Conservation (phyloP, 2,888 invertebrate genomes). For the Archips crataeganus region DNA sequence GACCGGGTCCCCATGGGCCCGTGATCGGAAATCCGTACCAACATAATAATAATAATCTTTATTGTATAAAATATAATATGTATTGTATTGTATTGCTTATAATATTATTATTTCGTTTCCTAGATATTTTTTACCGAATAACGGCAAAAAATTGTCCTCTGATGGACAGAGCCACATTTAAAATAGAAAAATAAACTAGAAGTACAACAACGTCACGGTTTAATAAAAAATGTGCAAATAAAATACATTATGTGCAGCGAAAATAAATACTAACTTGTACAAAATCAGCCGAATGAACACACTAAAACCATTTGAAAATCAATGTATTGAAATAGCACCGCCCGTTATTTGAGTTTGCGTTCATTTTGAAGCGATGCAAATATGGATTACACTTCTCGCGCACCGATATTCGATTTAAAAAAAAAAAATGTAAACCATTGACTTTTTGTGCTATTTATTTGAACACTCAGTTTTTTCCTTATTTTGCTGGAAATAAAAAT, state of each 20-base stretch:
- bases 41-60: no score
- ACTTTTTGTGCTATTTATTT: conserved; percentile 18
- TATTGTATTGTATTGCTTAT: no score
- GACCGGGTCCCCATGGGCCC: no score
- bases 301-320: neutral
- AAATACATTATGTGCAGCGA: no score
- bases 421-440: conserved; percentile 8
- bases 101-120: no score
- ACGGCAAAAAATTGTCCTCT: no score
- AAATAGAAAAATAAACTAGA: no score
- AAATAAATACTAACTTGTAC: neutral
- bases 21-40: no score
- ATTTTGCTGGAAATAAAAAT: neutral
- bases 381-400: conserved; percentile 36
- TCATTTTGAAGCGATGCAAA: conserved; percentile 27
- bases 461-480: neutral
- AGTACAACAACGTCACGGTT: no score
- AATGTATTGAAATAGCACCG: neutral
- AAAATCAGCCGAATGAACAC: neutral
- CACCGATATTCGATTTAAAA: conserved; percentile 23
- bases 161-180: no score
- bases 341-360: conserved; percentile 22
- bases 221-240: neutral
- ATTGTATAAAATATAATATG: no score
- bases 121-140: no score